Percentiles rank a stretch among this genome's conserved stretches.
Evolutionary conservation across 2,113 vertebrate genomes (phyloP).

Genomic region (Sialia sialis): DNA sequence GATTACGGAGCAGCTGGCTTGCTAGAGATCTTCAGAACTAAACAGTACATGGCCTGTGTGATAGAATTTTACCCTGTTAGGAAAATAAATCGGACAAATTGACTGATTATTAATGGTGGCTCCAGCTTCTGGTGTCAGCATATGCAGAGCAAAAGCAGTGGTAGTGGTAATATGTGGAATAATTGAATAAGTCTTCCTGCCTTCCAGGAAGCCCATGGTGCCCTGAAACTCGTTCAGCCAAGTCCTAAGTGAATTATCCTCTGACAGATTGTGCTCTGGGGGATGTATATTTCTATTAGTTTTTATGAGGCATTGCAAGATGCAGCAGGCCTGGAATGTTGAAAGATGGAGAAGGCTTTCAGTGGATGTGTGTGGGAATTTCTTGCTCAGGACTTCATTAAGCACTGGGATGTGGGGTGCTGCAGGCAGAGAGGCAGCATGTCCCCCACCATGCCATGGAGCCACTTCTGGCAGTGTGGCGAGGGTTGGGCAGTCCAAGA

Average conservation of each 20-base stretch:
- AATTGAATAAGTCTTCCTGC: background rate
- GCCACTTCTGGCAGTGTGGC: background rate
- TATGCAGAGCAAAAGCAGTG: background rate
- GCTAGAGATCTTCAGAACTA: background rate
- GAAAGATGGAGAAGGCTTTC: background rate
- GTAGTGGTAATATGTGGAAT: background rate
- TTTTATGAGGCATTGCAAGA: background rate
- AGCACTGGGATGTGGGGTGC: background rate
- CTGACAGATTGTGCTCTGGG: background rate
- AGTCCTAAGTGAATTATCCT: background rate
- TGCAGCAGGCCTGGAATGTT: background rate
- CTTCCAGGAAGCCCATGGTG: background rate
- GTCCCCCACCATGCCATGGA: fast-evolving
- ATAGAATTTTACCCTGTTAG: background rate
- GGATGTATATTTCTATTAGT: background rate
- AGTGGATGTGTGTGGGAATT: background rate
- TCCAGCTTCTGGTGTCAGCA: background rate
- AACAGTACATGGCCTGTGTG: background rate
- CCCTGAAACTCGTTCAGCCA: background rate
- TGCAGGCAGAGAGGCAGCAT: fast-evolving
- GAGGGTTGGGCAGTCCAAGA: background rate
- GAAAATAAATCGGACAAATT: background rate
- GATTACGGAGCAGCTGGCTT: background rate
- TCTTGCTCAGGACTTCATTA: background rate
- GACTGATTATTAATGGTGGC: background rate